Evolutionary conservation across 2,797 vertebrate genomes (phyloP).

Genomic region (Chiroxiphia lanceolata): DNA sequence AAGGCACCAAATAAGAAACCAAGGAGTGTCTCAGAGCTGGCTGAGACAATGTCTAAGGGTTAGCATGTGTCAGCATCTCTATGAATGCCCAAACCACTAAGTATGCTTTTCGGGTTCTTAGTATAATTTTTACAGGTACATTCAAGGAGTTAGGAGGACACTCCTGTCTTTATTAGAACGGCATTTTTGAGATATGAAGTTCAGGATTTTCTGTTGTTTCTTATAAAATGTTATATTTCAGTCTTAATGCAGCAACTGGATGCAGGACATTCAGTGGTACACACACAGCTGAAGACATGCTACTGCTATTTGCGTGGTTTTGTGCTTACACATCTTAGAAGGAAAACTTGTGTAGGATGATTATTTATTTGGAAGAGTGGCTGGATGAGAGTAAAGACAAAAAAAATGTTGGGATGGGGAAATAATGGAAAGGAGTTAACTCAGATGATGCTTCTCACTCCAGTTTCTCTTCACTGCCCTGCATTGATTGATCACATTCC

Average conservation of each 20-base stretch:
- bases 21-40: background rate
- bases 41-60: background rate
- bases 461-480: background rate
- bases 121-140: background rate
- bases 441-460: background rate
- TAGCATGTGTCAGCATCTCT: background rate
- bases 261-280: background rate
- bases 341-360: background rate
- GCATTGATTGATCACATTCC: background rate
- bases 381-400: background rate
- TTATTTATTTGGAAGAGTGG: background rate
- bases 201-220: background rate
- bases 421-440: background rate
- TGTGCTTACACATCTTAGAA: background rate
- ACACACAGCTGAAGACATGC: background rate
- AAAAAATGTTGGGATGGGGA: background rate
- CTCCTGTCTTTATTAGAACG: background rate
- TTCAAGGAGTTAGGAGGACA: background rate
- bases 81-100: background rate
- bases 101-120: background rate
- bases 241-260: background rate
- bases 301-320: background rate
- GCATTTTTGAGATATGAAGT: background rate
- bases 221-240: background rate
- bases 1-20: background rate